Percentiles rank a stretch among this genome's conserved stretches.
Evolutionary conservation across 2,888 invertebrate genomes (phyloP).

Genomic region (Spialia ferax): DNA sequence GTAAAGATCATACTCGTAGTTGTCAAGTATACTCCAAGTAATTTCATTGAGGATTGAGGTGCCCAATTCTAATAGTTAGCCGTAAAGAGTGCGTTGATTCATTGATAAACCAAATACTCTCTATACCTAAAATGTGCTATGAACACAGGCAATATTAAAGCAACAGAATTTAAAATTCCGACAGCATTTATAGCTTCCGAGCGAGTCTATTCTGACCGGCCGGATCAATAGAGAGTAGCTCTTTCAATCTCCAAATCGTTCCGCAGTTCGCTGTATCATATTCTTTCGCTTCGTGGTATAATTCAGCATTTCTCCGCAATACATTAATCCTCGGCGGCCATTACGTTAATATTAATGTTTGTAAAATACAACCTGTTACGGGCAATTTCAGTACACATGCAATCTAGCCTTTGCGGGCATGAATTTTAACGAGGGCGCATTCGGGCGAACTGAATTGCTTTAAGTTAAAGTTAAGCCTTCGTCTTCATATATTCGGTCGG

Average conservation of each 20-base stretch:
- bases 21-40: too few relatives aligned
- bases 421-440: conserved; percentile 23
- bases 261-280: conserved; percentile 10
- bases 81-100: background rate
- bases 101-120: background rate
- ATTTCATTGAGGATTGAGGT: too few relatives aligned
- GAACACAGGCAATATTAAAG: background rate
- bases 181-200: conserved; percentile 6
- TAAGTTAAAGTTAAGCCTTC: conserved; percentile 6
- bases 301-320: conserved; percentile 27
- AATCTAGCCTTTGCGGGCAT: conserved; percentile 28
- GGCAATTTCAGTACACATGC: conserved; percentile 30
- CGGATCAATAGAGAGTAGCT: background rate
- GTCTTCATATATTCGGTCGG: conserved; percentile 19
- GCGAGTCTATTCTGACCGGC: background rate
- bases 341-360: conserved; percentile 36
- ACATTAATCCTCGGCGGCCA: conserved; percentile 28
- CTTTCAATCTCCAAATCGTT: conserved; percentile 2
- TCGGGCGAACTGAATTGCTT: conserved; percentile 18
- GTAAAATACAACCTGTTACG: conserved; percentile 35
- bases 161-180: background rate
- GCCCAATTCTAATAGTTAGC: too few relatives aligned
- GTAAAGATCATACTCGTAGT: too few relatives aligned
- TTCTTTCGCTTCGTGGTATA: conserved; percentile 12
- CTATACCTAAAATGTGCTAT: background rate